Evolutionary conservation across 2,888 invertebrate species (phyloP).

Genomic region (Scelioninae gen. 2): DNA sequence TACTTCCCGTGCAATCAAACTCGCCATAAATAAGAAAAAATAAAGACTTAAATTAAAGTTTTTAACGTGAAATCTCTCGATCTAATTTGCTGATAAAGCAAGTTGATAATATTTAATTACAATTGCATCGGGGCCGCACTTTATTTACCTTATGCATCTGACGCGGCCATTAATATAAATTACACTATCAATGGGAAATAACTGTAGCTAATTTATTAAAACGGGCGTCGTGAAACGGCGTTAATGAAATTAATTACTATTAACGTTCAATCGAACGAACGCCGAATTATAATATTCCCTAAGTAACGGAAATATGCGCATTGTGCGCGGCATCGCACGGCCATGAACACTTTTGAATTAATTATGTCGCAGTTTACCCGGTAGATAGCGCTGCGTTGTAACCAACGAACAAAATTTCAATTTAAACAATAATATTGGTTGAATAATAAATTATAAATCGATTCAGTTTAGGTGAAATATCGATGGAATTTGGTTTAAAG

Average conservation of each 20-base stretch:
- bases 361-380: not conserved
- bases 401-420: not conserved
- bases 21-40: not conserved
- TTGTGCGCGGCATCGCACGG: not conserved
- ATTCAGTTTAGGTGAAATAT: too few relatives aligned
- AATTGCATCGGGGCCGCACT: slow-evolving; percentile 7
- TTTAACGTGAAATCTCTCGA: not conserved
- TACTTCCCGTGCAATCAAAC: not conserved
- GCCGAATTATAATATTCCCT: slow-evolving; percentile 14
- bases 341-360: not conserved
- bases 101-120: slow-evolving; percentile 32
- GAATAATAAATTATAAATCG: too few relatives aligned
- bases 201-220: slow-evolving; percentile 26
- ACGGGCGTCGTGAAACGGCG: slow-evolving; percentile 6
- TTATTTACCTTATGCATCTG: slow-evolving; percentile 39
- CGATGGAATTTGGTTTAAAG: too few relatives aligned
- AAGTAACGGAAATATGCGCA: slow-evolving; percentile 14
- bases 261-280: slow-evolving; percentile 28
- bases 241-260: slow-evolving; percentile 44
- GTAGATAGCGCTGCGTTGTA: not conserved
- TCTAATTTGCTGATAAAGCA: slow-evolving; percentile 13
- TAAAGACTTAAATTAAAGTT: not conserved
- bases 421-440: too few relatives aligned
- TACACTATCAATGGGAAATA: slow-evolving; percentile 32
- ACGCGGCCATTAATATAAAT: slow-evolving; percentile 37